A percentile compares a stretch with the other conserved stretches of the same genome.
Evolutionary conservation across 2,113 vertebrate species (phyloP).

Genomic region (Pterocles gutturalis): DNA sequence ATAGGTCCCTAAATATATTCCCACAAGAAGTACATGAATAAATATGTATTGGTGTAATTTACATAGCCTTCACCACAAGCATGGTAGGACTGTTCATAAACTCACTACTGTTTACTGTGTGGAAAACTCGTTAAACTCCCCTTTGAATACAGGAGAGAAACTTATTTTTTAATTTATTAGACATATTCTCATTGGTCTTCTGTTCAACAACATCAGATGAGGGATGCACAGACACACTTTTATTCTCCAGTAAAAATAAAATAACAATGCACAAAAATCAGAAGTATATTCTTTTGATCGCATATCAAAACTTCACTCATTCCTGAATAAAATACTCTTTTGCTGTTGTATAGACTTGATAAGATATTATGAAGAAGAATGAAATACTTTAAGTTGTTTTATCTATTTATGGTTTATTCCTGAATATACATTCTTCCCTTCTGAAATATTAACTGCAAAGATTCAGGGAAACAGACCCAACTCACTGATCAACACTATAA

Average conservation of each 20-base stretch:
- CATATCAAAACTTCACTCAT: neutral
- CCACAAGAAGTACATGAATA: slow-evolving; percentile 79
- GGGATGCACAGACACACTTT: neutral
- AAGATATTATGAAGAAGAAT: neutral
- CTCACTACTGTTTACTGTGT: slow-evolving; percentile 68
- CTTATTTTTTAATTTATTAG: slow-evolving; percentile 64
- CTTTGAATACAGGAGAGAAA: slow-evolving; percentile 67
- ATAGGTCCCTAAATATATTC: slow-evolving; percentile 78
- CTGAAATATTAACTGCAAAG: neutral
- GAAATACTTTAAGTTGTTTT: neutral
- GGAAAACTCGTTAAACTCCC: slow-evolving; percentile 73
- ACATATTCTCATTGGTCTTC: slow-evolving; percentile 37
- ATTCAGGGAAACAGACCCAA: neutral
- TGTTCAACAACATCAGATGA: slow-evolving; percentile 11
- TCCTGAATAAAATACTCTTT: slow-evolving; percentile 10
- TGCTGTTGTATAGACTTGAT: neutral
- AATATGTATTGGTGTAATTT: slow-evolving; percentile 83
- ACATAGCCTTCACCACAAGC: slow-evolving; percentile 72
- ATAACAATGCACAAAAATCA: neutral
- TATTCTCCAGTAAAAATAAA: slow-evolving; percentile 21
- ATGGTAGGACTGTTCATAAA: slow-evolving; percentile 59
- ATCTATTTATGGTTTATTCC: neutral
- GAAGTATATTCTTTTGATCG: neutral
- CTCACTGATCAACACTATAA: neutral
- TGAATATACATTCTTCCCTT: neutral